Base-by-base conservation (phyloP, 2,888 invertebrate species). In the Scotopteryx bipunctaria region DNA sequence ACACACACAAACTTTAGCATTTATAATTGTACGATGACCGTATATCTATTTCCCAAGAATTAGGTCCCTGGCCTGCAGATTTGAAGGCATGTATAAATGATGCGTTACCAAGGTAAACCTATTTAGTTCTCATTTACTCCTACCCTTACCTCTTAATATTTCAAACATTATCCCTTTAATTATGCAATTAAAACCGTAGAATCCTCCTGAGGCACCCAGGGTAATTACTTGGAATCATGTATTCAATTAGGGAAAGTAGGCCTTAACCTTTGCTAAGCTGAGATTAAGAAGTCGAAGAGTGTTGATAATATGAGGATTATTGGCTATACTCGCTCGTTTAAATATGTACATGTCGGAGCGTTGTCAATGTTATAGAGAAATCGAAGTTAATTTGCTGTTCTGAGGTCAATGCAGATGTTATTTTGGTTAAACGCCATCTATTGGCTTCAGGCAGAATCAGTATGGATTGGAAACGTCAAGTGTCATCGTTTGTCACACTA, bases 81-180 rank as follows among this genome's bases (percentile, higher is more conserved):
- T 37, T 38, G 33, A 40, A 16, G 14, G 15, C 43, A 16, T 21
- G 25, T 42, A 42, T 42, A 42, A 41, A 36, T 42, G 8, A 52
- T 35, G 19, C 19, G 25, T n/a, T 15, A 16, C 32, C 11, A 19
- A 32, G 17, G 46, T 42, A 32, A 41, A 37, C 41, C 42, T 52
- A 52, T 46, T 52, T 46, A 46, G 45, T 19, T 46, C 52, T 41
- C 52, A 42, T 46, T 46, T n/a, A n/a, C 27, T 9, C 32, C 1
- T 42, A 37, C 42, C 52, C 35, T 31, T 38, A 16, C 43, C 43
- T 8, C 43, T 53, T 35, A 64, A 64, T 63, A 64, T 59, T 63
- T 61, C 45, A 59, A 40, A 45, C 45, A 45, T 43, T 37, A 56
- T 56, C 51, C 52, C 47, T 60, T 63, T 45, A 60, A 59, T 54